phyloP scores from a whole-genome alignment of 1,140 invertebrate genomes.

The Palaemon carinicauda region DNA sequence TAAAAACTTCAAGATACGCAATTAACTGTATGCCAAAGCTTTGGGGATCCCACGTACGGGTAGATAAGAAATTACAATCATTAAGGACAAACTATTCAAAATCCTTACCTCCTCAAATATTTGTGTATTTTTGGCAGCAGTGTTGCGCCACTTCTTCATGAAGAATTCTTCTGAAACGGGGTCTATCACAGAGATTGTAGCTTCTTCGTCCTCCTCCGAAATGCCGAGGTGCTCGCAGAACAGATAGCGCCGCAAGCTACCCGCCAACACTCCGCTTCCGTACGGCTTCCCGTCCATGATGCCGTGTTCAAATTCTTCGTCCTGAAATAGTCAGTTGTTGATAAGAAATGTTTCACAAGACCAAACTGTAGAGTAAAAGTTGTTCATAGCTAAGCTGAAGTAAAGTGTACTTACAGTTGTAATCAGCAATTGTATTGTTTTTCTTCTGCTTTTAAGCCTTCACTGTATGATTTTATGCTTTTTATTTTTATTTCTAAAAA shows the following conservation, averaged over 20 bases:
- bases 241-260: slow-evolving; percentile 81
- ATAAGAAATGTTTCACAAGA: too few species aligned
- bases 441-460: too few species aligned
- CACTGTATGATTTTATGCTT: too few species aligned
- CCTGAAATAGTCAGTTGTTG: slow-evolving; percentile 66
- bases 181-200: slow-evolving; percentile 72
- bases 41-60: too few species aligned
- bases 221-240: slow-evolving; percentile 89
- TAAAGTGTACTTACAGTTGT: too few species aligned
- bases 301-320: slow-evolving; percentile 81
- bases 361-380: too few species aligned
- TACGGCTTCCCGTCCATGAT: slow-evolving; percentile 82
- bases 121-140: slow-evolving; percentile 81
- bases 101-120: slow-evolving; percentile 82
- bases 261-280: slow-evolving; percentile 84
- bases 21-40: background rate
- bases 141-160: slow-evolving; percentile 79
- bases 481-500: too few species aligned
- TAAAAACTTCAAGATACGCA: too few species aligned
- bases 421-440: too few species aligned
- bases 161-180: slow-evolving; percentile 81
- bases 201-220: slow-evolving; percentile 67
- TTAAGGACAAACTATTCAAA: too few species aligned
- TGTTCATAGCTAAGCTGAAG: too few species aligned
- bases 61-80: background rate